Evolutionary conservation across 2,113 vertebrate species (phyloP), one percentile per base, ranked within the genome.

Genomic region (Heliornis fulica): DNA sequence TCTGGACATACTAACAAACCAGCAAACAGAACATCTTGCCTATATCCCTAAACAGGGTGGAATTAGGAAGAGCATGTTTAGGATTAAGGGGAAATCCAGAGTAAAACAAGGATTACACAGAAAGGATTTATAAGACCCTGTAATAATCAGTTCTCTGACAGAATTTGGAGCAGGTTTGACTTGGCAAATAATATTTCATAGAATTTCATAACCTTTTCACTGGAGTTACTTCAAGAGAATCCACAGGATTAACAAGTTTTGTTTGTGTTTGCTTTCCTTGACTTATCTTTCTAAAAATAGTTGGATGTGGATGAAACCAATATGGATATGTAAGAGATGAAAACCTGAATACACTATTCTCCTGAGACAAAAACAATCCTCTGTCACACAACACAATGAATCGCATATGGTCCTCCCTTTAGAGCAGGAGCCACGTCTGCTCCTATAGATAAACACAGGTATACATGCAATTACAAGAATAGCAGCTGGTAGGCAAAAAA

Each of bases 311-410:
- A 77, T 77, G 43, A 83, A 91, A 72, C 43, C 57, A 41, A 7
- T 22, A 38, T 4, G 23, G 45, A 72, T 34, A 25, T 21, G 17
- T 0, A 0, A 56, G 10, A 64, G 48, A 56, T 34, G 40, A 48
- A 50, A 83, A 56, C 29, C 69, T 93, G 48, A 43, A 68, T 8
- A 15, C 36, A 43, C 48, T 83, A 32, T 56, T 9, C 53, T 64
- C 60, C 63, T 11, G 40, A 87, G 43, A 60, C 40, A 83, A 29
- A 59, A 76, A 56, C 57, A 77, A 26, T 7, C 28, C 40, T 12
- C 19, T 22, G 32, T 38, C 7, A 1, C 20, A 59, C 1, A 2
- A 60, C 32, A 59, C 0, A 0, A 68, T 22, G 26, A 72, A 64
- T n/a, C 43, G 60, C 51, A 16, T 16, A n/a, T 3, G 12, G 10